Evolutionary conservation across 2,797 vertebrate genomes (phyloP), one percentile per base, ranked within the genome.

Genomic region (Enteromius paludinosus): DNA sequence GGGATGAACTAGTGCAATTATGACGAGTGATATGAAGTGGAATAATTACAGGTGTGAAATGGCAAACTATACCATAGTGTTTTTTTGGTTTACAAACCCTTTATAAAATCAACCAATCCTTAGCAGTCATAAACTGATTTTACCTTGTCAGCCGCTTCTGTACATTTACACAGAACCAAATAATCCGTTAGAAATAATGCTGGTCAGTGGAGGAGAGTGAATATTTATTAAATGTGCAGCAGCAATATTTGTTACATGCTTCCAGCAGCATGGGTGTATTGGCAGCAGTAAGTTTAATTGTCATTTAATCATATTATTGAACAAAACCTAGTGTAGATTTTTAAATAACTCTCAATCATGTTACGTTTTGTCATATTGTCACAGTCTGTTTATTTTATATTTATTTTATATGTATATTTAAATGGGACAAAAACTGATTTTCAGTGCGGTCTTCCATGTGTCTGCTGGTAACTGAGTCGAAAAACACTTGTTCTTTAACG

Each of bases 91-190:
- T n/a, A n/a, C n/a, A n/a, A n/a, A n/a, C n/a, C n/a, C n/a, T n/a
- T n/a, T n/a, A n/a, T n/a, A n/a, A n/a, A n/a, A n/a, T n/a, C n/a
- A 85, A 85, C 70, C 4, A 83, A 82, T 86, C 81, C 87, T 62
- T 38, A 85, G 49, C 89, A 90, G 89, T 92, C 89, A 71, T 30
- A n/a, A 11, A 56, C 52, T 23, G 9, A 56, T 56, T 59, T 59
- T 59, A 59, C 4, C 14, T 25, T 59, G 56, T 25, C 56, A 59
- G 56, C 25, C 4, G 0, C 6, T 62, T 30, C 59, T 28, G 14
- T 28, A 15, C 5, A 0, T 62, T 62, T 62, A 15, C 59, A 62
- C 15, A 8, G 11, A 62, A 62, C 14, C 59, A 30, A 62, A 62
- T 30, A 30, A 62, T 62, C 2, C 59, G 30, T 30, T 62, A 62